phyloP scores from a whole-genome alignment of 2,797 vertebrate genomes.

The Mus spretus region DNA sequence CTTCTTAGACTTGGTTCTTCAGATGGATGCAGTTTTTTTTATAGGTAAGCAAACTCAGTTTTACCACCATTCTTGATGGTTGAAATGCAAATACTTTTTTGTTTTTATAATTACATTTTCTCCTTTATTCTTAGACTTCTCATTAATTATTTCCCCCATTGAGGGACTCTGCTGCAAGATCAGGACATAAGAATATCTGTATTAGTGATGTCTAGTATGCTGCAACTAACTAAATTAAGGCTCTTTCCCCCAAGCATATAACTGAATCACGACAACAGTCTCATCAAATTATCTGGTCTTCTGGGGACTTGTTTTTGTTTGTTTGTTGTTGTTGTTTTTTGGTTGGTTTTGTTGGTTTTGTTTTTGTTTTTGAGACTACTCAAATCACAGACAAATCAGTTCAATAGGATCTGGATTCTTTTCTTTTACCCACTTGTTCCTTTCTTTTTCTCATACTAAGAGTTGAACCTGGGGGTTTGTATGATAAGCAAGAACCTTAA shows the following conservation, averaged over 20 bases:
- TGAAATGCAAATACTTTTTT: not conserved
- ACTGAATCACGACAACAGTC: not conserved
- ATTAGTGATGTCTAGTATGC: not conserved
- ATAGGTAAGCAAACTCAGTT: not conserved
- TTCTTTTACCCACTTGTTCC: not conserved
- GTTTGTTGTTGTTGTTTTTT: not conserved
- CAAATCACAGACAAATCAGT: not conserved
- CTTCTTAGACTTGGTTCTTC: not conserved
- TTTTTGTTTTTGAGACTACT: not conserved
- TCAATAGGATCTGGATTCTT: not conserved
- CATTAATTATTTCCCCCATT: not conserved
- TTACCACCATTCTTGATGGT: not conserved
- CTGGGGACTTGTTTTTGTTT: not conserved
- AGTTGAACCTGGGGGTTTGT: accelerated
- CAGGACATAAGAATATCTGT: not conserved
- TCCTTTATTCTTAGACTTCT: not conserved
- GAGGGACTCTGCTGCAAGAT: not conserved
- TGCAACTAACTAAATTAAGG: not conserved
- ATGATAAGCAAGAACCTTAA: not conserved
- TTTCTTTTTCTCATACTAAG: not conserved
- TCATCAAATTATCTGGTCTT: not conserved
- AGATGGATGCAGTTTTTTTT: not conserved
- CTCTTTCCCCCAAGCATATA: not conserved
- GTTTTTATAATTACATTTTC: not conserved
- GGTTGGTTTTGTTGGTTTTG: too few relatives aligned